A percentile compares a stretch with the other conserved stretches of the same genome.
phyloP scores from a whole-genome alignment of 2,113 vertebrate species.

The Campylorhamphus procurvoides region DNA sequence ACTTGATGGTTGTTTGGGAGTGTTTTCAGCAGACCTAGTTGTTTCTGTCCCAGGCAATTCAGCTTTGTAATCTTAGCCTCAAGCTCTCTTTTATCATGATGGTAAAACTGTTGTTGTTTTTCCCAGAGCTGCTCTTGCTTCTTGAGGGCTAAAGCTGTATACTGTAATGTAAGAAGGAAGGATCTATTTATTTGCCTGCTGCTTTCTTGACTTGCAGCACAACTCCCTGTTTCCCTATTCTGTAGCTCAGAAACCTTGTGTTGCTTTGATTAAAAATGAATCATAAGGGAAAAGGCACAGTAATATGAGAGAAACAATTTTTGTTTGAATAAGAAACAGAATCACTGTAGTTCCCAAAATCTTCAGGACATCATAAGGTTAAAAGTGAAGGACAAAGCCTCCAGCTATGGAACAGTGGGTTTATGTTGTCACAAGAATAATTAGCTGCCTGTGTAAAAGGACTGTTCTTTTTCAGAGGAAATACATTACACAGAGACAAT shows the following conservation, averaged over 20 bases:
- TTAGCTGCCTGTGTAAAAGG: neutral
- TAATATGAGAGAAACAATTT: neutral
- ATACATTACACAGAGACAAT: neutral
- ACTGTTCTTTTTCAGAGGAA: neutral
- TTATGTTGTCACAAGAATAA: neutral
- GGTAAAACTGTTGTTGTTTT: neutral
- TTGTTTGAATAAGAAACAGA: neutral
- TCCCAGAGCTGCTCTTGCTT: neutral
- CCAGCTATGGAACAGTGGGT: neutral
- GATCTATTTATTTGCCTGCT: neutral
- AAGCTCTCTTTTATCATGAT: neutral
- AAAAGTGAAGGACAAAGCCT: neutral
- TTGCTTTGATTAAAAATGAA: slow-evolving; percentile 8
- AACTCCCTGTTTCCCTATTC: neutral
- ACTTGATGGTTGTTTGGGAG: neutral
- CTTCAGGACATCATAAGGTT: neutral
- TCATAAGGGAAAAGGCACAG: neutral
- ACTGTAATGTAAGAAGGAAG: neutral
- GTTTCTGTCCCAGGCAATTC: neutral
- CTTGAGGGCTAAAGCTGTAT: neutral
- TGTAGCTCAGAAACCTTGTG: neutral
- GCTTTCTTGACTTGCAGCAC: neutral
- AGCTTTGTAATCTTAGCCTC: neutral
- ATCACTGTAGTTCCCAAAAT: neutral
- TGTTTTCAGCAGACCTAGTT: neutral